These are phyloP conservation scores for Eledone cirrhosa DNA, from an alignment of 2,888 invertebrate genomes.

Conservation along the genomic window DNA sequence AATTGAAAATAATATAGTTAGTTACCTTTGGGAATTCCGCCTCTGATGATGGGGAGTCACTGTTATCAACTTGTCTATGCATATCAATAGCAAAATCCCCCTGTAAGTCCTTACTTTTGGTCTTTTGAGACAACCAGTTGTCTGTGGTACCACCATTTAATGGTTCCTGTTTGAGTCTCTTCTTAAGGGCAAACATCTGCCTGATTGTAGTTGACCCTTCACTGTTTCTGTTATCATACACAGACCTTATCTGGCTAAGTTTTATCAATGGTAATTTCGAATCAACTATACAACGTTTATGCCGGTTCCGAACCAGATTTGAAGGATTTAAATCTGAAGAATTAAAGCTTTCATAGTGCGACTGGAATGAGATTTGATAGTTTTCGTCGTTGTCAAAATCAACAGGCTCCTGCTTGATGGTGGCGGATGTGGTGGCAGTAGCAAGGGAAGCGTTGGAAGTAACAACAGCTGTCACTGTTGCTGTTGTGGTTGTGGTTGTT, in stretches of 20 bases:
- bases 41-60: neutral
- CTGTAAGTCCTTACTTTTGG: neutral
- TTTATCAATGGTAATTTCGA: slow-evolving; percentile 47
- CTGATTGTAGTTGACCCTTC: slow-evolving; percentile 39
- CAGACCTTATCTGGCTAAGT: slow-evolving; percentile 53
- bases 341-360: too few relatives aligned
- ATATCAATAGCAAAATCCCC: neutral
- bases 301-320: neutral
- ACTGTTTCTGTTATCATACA: slow-evolving; percentile 39
- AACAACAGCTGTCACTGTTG: too few relatives aligned
- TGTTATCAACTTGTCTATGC: neutral
- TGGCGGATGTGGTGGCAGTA: neutral
- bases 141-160: slow-evolving; percentile 33
- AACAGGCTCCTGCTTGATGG: neutral
- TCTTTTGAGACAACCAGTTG: neutral
- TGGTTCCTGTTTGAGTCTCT: slow-evolving; percentile 47
- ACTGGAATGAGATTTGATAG: neutral
- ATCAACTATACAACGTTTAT: too few relatives aligned
- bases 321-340: neutral
- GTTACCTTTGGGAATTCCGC: neutral
- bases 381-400: neutral
- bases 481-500: too few relatives aligned
- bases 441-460: neutral
- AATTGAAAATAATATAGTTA: too few relatives aligned
- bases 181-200: slow-evolving; percentile 50